A percentile compares a stretch with the other conserved stretches of the same genome.
Conservation (phyloP, 2,888 invertebrate genomes). For the Acronicta leporina region DNA sequence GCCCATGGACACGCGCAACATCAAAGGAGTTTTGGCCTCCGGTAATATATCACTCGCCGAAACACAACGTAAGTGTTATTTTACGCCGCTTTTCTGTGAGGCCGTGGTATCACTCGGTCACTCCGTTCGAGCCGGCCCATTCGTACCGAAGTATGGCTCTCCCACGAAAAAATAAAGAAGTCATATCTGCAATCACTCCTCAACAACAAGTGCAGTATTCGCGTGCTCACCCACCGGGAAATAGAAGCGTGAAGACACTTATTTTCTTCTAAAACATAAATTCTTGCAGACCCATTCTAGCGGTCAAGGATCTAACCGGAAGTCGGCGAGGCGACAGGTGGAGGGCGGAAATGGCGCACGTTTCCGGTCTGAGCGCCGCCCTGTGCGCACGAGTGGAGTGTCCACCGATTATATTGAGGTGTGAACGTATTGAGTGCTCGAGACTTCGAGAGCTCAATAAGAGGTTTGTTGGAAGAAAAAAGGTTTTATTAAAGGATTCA, state of each 20-base stretch:
- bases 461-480: constrained; percentile 10
- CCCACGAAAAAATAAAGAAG: too few species aligned
- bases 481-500: constrained; percentile 16
- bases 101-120: too few species aligned
- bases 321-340: constrained; percentile 81
- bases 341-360: constrained; percentile 78
- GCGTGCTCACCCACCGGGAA: constrained; percentile 15
- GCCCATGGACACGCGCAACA: too few species aligned
- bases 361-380: constrained; percentile 67
- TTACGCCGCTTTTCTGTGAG: too few species aligned
- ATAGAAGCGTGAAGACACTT: constrained; percentile 44
- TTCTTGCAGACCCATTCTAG: constrained; percentile 40
- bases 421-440: constrained; percentile 26
- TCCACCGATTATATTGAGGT: constrained; percentile 31
- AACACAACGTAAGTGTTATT: too few species aligned
- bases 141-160: too few species aligned
- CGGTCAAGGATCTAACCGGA: constrained; percentile 78
- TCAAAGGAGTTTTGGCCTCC: too few species aligned
- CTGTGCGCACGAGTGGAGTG: constrained; percentile 49
- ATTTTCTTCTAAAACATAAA: constrained; percentile 51
- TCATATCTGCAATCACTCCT: constrained; percentile 4
- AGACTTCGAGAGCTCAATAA: constrained; percentile 1
- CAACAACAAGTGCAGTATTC: constrained; percentile 4
- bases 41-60: too few species aligned
- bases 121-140: too few species aligned